Percentiles rank a stretch among this genome's conserved stretches.
Evolutionary conservation across 2,797 vertebrate species (phyloP).

Genomic region (Anguilla megastoma): DNA sequence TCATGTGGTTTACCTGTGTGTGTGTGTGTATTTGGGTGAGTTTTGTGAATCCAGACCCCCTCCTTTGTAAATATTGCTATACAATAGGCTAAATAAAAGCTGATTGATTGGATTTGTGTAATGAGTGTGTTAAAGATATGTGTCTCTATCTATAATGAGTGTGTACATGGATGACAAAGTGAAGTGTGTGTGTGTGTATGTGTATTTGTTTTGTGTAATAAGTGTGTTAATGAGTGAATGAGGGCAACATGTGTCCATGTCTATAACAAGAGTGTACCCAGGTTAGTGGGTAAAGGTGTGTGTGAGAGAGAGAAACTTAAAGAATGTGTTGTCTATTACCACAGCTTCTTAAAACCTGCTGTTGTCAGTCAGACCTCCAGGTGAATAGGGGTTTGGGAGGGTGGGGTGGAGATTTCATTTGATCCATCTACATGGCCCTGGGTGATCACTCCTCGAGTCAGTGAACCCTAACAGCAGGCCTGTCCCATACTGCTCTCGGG

Average conservation of each 20-base stretch:
- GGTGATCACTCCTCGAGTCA: neutral
- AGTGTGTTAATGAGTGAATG: neutral
- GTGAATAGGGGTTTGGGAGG: neutral
- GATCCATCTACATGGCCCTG: neutral
- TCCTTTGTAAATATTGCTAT: no score
- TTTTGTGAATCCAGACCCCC: no score
- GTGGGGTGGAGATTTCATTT: neutral
- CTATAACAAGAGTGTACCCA: neutral
- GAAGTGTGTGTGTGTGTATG: neutral
- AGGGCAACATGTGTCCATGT: neutral
- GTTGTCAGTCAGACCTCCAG: conserved; percentile 4
- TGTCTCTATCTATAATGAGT: no score
- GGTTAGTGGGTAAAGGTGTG: neutral
- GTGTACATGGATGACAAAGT: no score
- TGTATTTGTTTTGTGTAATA: neutral
- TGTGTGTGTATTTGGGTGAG: no score
- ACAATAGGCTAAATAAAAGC: no score
- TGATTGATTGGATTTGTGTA: no score
- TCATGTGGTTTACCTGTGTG: no score
- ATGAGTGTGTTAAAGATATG: no score
- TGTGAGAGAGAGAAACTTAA: neutral
- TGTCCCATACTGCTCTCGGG: neutral
- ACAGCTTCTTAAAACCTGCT: neutral
- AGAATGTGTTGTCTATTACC: neutral
- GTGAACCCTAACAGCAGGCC: neutral